Evolutionary conservation across 2,888 invertebrate genomes (phyloP).

Genomic region (Diogma glabrata): DNA sequence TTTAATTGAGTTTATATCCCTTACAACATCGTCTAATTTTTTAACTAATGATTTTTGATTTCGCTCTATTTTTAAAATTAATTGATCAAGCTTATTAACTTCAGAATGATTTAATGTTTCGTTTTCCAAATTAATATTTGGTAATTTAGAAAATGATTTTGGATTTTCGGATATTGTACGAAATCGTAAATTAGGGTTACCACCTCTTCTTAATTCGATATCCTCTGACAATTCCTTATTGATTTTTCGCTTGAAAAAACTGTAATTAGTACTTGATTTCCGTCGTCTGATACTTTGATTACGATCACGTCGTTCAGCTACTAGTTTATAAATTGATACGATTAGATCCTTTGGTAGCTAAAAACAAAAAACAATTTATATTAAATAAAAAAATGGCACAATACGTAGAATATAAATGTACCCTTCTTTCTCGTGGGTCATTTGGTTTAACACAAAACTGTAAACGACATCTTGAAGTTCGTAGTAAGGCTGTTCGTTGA

Average conservation of each 20-base stretch:
- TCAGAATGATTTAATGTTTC: background rate
- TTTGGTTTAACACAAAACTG: constrained; percentile 67
- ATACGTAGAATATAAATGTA: no score
- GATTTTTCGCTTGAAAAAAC: constrained; percentile 26
- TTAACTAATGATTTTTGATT: background rate
- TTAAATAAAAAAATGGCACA: constrained; percentile 2
- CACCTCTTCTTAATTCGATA: constrained; percentile 12
- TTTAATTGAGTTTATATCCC: background rate
- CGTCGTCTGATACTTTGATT: constrained; percentile 41
- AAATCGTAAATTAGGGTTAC: constrained; percentile 11
- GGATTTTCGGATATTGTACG: constrained; percentile 15
- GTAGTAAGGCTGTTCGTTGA: constrained; percentile 60
- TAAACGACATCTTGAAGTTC: constrained; percentile 61
- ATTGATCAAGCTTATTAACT: background rate
- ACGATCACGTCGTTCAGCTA: constrained; percentile 53
- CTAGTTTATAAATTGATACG: constrained; percentile 59
- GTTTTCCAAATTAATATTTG: background rate
- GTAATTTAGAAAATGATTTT: background rate
- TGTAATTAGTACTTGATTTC: constrained; percentile 35
- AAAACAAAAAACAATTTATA: no score
- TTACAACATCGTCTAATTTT: constrained; percentile 1
- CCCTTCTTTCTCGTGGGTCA: constrained; percentile 66
- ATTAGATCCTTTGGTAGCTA: constrained; percentile 67
- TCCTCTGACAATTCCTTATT: background rate
- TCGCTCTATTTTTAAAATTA: constrained; percentile 1